Conservation (phyloP, 1,140 invertebrate genomes). For the Pseudomyrmex pallidus region DNA sequence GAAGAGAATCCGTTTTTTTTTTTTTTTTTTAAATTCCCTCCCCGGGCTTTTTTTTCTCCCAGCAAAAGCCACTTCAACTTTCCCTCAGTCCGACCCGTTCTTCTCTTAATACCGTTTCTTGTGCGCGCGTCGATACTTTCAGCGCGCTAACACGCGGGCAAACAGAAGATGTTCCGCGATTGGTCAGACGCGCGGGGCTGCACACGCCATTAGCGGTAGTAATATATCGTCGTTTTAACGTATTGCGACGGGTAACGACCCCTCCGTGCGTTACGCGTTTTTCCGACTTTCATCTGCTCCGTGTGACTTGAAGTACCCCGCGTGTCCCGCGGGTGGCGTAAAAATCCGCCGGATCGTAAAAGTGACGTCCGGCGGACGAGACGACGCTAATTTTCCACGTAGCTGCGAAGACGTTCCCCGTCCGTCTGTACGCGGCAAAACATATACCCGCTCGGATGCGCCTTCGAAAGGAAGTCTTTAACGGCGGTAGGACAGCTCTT, state of each 20-base stretch:
- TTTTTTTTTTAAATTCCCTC: neutral
- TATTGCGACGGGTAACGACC: conserved; percentile 23
- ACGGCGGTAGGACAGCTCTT: conserved; percentile 39
- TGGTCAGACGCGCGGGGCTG: neutral
- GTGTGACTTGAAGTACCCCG: conserved; percentile 14
- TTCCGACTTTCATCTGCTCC: neutral
- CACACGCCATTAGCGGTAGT: no score
- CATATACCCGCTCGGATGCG: conserved; percentile 37
- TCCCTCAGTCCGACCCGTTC: conserved; percentile 22
- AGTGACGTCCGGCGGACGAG: conserved; percentile 12
- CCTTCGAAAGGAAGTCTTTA: conserved; percentile 44
- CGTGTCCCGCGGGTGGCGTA: neutral
- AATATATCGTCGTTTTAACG: neutral
- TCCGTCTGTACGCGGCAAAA: conserved; percentile 32
- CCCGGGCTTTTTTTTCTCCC: conserved; percentile 7
- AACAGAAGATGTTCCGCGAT: conserved; percentile 3
- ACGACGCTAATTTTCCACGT: conserved; percentile 58
- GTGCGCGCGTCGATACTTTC: conserved; percentile 31
- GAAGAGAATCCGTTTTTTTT: conserved; percentile 31
- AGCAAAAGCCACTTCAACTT: conserved; percentile 41
- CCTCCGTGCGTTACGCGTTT: conserved; percentile 1
- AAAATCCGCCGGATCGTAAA: conserved; percentile 57
- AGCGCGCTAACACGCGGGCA: conserved; percentile 20
- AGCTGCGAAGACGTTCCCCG: conserved; percentile 20
- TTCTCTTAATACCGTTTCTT: conserved; percentile 29